Evolutionary conservation across 2,113 vertebrate species (phyloP), one percentile per base, ranked within the genome.

Genomic region (Spilogale gracilis): DNA sequence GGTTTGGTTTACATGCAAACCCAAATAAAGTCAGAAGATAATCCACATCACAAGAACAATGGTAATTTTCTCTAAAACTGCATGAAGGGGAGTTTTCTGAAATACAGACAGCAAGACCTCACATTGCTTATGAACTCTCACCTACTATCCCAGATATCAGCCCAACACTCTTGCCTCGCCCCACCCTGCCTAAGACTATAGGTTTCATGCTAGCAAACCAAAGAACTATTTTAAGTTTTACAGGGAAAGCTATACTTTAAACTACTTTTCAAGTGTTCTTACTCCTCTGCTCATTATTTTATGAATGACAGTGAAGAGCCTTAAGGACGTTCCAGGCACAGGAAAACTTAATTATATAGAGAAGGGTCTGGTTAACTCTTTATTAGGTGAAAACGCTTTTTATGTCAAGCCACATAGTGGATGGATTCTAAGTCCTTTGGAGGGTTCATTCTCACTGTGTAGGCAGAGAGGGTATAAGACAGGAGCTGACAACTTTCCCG

Each of bases 21-120:
- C 23, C 58, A 84, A 91, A 71, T 71, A 80, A 91, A 84, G 76
- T 96, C 78, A 85, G 87, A 94, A 83, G 48, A 32, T 6, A 58
- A 94, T 76, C 17, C 69, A 38, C 23, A n/a, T 27, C 0, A 0
- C 10, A 81, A 63, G 21, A 85, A 91, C 11, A 88, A 25, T 2
- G 12, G n/a, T 67, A 13, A 80, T 88, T 81, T 95, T 86, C 67
- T 81, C 87, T 89, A 65, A 30, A 61, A 78, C 13, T 48, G 79
- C 63, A 65, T n/a, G 48, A 79, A 30, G 18, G 30, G 50, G 17
- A 81, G 43, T 38, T 27, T 38, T n/a, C 20, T n/a, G 6, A 67
- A 69, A 60, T 50, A 54, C n/a, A 87, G 23, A 63, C 25, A 50
- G 52, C 32, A 82, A 20, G 63, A 52, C 16, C 30, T 78, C 58